Conservation (phyloP, 2,888 invertebrate genomes). For the Gnatocerus cornutus region DNA sequence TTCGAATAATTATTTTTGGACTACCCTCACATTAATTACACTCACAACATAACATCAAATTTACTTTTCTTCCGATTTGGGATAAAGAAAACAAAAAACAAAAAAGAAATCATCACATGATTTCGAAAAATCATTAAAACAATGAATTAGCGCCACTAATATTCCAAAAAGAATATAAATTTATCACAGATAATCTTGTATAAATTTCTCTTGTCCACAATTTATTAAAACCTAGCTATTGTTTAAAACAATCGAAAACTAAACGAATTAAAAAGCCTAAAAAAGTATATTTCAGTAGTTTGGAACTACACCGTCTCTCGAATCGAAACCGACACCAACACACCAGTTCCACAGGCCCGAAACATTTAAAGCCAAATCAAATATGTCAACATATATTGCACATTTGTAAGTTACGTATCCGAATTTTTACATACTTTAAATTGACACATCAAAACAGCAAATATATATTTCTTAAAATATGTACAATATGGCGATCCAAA, state of each 20-base stretch:
- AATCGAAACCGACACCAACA: slow-evolving; percentile 31
- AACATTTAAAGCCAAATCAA: slow-evolving; percentile 38
- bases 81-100: slow-evolving; percentile 39
- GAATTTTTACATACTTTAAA: slow-evolving; percentile 21
- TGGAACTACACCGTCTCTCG: slow-evolving; percentile 18
- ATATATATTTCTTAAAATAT: slow-evolving; percentile 20
- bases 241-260: slow-evolving; percentile 48
- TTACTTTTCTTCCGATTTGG: slow-evolving; percentile 30
- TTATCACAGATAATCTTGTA: slow-evolving; percentile 66
- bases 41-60: slow-evolving; percentile 48
- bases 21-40: slow-evolving; percentile 49
- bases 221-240: slow-evolving; percentile 35
- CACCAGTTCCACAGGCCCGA: slow-evolving; percentile 37
- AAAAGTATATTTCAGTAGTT: slow-evolving; percentile 28
- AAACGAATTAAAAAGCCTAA: slow-evolving; percentile 28
- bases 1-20: slow-evolving; percentile 49
- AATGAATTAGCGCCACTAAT: slow-evolving; percentile 56
- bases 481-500: slow-evolving; percentile 5
- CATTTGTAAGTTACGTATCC: slow-evolving; percentile 30
- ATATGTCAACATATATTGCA: slow-evolving; percentile 39
- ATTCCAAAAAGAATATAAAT: slow-evolving; percentile 62
- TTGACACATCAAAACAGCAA: slow-evolving; percentile 38
- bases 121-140: slow-evolving; percentile 52
- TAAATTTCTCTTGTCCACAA: slow-evolving; percentile 29
- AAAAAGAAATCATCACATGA: slow-evolving; percentile 44